A percentile compares a stretch with the other conserved stretches of the same genome.
Conservation (phyloP, 2,113 vertebrate genomes). For the Phalacrocorax carbo region DNA sequence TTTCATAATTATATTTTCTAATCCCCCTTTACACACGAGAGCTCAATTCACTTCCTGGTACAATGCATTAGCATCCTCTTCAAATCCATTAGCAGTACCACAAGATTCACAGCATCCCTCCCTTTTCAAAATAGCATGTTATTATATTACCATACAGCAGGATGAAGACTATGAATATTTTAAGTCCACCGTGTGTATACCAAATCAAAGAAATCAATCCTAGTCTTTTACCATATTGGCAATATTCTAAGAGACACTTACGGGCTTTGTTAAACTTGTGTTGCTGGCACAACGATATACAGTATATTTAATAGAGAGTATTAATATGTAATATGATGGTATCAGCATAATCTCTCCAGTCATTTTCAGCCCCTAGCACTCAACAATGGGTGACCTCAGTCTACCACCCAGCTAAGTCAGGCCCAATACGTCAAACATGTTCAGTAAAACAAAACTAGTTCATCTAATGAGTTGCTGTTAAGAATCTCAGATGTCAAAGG, state of each 20-base stretch:
- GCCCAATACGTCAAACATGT: not conserved
- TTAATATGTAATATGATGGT: not conserved
- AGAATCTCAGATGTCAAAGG: not conserved
- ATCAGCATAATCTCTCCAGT: not conserved
- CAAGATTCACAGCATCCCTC: slow-evolving; percentile 68
- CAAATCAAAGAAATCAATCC: slow-evolving; percentile 50
- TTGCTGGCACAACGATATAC: not conserved
- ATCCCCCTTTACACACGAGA: slow-evolving; percentile 77
- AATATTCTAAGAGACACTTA: slow-evolving; percentile 19
- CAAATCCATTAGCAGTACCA: slow-evolving; percentile 83
- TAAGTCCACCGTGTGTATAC: slow-evolving; percentile 48
- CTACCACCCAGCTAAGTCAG: not conserved
- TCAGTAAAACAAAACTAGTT: not conserved
- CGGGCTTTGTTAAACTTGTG: not conserved
- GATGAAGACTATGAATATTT: slow-evolving; percentile 74
- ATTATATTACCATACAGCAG: slow-evolving; percentile 70
- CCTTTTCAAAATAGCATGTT: slow-evolving; percentile 75
- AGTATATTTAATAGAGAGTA: not conserved
- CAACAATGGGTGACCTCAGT: not conserved
- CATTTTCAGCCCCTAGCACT: not conserved
- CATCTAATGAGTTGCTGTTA: not conserved
- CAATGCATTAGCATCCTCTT: slow-evolving; percentile 81
- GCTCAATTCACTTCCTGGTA: slow-evolving; percentile 75
- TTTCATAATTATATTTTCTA: slow-evolving; percentile 81
- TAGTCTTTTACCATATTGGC: slow-evolving; percentile 20